Conservation (phyloP, 2,888 invertebrate species). For the Patella ulyssiponensis region DNA sequence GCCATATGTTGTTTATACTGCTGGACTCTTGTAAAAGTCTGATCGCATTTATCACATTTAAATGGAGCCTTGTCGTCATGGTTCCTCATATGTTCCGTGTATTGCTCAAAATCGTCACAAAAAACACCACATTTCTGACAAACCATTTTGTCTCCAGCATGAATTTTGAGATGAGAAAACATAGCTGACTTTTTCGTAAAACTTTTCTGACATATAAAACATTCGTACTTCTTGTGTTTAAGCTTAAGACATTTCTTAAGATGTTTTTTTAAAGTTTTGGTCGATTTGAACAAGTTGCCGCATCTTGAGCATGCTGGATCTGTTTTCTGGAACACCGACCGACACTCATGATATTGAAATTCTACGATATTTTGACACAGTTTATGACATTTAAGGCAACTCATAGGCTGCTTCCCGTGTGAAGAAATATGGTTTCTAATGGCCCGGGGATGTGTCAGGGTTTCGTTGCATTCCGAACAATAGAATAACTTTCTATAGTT, state of each 20-base stretch:
- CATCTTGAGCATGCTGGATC: conserved; percentile 16
- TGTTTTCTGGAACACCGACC: not conserved
- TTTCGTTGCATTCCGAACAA: conserved; percentile 25
- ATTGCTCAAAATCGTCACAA: conserved; percentile 45
- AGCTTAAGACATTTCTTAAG: not conserved
- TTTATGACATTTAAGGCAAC: conserved; percentile 28
- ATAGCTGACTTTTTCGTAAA: conserved; percentile 58
- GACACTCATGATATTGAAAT: conserved; percentile 25
- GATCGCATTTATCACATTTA: not conserved
- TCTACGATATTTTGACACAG: conserved; percentile 25
- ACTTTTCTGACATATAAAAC: conserved; percentile 53
- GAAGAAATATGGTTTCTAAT: conserved; percentile 25
- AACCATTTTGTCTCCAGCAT: conserved; percentile 50
- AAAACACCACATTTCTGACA: conserved; percentile 64
- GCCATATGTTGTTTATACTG: conserved; percentile 62
- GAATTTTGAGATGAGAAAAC: conserved; percentile 54
- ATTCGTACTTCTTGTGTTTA: conserved; percentile 47
- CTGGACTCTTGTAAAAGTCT: conserved; percentile 43
- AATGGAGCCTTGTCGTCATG: conserved; percentile 38
- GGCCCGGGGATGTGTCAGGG: conserved; percentile 29
- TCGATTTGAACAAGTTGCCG: not conserved
- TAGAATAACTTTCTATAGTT: conserved; percentile 20
- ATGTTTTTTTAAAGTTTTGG: not conserved
- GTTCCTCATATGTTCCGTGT: conserved; percentile 49
- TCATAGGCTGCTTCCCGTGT: conserved; percentile 23